Conservation (phyloP, 2,113 vertebrate species). For the Galemys pyrenaicus region DNA sequence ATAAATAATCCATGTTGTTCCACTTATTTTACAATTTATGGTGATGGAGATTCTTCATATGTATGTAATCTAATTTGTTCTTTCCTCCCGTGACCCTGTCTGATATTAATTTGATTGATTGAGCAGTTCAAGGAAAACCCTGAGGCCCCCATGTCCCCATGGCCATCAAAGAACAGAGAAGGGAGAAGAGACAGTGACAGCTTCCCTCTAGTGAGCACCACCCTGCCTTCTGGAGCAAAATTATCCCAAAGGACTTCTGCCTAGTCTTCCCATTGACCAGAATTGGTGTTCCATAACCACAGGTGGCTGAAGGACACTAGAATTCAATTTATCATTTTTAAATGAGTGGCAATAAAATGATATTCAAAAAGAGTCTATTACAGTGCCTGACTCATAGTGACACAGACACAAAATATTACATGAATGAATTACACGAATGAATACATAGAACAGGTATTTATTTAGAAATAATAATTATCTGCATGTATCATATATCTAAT, state of each 20-base stretch:
- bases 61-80: background rate
- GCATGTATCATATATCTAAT: no score
- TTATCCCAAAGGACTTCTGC: background rate
- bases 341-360: background rate
- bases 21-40: background rate
- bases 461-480: no score
- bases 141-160: background rate
- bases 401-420: background rate
- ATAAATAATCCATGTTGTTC: background rate
- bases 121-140: no score
- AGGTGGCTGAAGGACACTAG: fast-evolving
- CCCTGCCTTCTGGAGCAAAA: background rate
- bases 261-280: background rate
- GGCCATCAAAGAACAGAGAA: background rate
- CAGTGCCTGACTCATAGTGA: background rate
- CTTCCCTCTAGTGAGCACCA: fast-evolving
- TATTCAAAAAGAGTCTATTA: background rate
- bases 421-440: background rate
- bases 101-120: background rate
- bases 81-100: background rate
- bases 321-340: background rate
- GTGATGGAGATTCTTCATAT: background rate
- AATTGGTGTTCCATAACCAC: background rate
- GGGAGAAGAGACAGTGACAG: fast-evolving
- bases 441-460: background rate